A percentile compares a stretch with the other conserved stretches of the same genome.
phyloP scores from a whole-genome alignment of 2,888 invertebrate species.

The Chaitophorus viminalis region DNA sequence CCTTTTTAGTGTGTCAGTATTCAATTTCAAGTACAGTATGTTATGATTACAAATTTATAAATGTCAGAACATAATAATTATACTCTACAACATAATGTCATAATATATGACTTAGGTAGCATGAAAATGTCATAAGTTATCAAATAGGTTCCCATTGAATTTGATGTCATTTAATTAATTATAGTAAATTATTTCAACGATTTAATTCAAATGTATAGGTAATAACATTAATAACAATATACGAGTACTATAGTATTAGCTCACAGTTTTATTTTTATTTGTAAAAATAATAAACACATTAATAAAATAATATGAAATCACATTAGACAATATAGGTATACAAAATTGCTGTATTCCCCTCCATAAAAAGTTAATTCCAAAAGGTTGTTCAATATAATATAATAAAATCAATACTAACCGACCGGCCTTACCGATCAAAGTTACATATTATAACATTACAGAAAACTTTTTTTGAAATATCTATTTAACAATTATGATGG shows the following conservation, averaged over 20 bases:
- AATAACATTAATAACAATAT: too few species aligned
- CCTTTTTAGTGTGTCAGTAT: background rate
- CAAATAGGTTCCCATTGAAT: background rate
- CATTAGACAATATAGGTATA: too few species aligned
- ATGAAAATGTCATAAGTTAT: background rate
- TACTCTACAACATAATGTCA: background rate
- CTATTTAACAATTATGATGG: background rate
- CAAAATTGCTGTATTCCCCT: background rate
- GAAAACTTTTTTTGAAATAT: background rate
- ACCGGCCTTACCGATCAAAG: background rate
- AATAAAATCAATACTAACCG: background rate
- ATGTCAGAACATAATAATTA: background rate
- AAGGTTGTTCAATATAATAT: background rate
- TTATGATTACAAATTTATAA: background rate
- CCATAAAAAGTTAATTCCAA: background rate
- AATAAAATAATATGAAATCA: too few species aligned
- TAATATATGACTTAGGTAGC: background rate
- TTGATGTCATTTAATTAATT: too few species aligned
- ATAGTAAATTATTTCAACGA: too few species aligned
- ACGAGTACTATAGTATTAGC: too few species aligned
- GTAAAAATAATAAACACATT: too few species aligned
- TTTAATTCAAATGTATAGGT: too few species aligned
- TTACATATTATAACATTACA: too few species aligned
- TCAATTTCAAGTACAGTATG: slow-evolving; percentile 8
- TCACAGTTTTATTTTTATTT: too few species aligned